Evolutionary conservation across 1,140 invertebrate genomes (phyloP).

Genomic region (Tetramorium parvispinum): DNA sequence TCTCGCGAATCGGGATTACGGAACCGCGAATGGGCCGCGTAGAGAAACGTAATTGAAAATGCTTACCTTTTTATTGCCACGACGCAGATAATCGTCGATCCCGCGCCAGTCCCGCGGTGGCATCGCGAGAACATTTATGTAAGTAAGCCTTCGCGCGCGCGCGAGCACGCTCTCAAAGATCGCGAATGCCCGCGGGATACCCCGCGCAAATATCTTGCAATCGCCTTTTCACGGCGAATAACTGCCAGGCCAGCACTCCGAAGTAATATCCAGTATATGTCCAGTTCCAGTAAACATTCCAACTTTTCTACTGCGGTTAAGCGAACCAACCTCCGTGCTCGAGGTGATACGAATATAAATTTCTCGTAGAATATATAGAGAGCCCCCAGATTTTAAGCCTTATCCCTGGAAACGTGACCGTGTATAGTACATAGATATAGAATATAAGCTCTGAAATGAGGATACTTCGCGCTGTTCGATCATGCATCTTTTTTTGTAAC

Average conservation of each 20-base stretch:
- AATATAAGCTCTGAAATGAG: neutral
- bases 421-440: neutral
- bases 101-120: constrained; percentile 5
- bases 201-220: constrained; percentile 48
- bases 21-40: neutral
- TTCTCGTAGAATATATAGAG: constrained; percentile 5
- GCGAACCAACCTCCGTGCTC: constrained; percentile 61
- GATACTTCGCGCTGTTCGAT: neutral
- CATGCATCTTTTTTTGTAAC: neutral
- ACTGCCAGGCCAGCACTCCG: neutral
- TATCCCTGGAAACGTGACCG: constrained; percentile 10
- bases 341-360: constrained; percentile 72
- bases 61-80: neutral
- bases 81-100: neutral
- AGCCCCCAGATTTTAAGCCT: neutral
- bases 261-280: constrained; percentile 54
- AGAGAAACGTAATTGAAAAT: constrained; percentile 45
- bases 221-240: constrained; percentile 58
- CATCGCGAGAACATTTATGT: constrained; percentile 29
- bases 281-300: constrained; percentile 63
- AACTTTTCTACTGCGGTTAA: constrained; percentile 48
- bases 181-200: constrained; percentile 53
- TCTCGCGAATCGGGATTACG: constrained; percentile 6
- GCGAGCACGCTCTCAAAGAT: constrained; percentile 13
- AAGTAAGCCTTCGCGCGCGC: neutral